Evolutionary conservation across 2,888 invertebrate genomes (phyloP).

Genomic region (Agrotis exclamationis): DNA sequence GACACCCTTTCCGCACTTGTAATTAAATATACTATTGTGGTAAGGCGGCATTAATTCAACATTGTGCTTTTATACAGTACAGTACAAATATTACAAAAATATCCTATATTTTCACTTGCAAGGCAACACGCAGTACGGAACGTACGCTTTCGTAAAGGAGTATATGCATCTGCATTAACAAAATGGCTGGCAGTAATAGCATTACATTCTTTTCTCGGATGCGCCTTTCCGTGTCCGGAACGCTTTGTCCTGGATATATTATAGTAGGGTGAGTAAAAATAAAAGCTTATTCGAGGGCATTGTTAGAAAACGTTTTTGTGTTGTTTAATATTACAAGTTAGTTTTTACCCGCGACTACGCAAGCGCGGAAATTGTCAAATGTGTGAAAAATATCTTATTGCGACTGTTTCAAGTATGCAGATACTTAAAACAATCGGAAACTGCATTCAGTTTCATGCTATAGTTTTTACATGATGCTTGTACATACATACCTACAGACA

Average conservation of each 20-base stretch:
- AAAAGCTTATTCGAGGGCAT: not conserved
- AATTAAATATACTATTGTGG: too few relatives aligned
- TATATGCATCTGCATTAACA: slow-evolving; percentile 77
- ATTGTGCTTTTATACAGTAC: too few relatives aligned
- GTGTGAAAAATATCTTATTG: too few relatives aligned
- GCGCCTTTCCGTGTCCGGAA: slow-evolving; percentile 49
- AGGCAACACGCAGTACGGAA: slow-evolving; percentile 42
- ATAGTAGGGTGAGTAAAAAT: slow-evolving; percentile 1
- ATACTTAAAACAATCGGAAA: too few relatives aligned
- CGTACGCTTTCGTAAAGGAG: slow-evolving; percentile 60
- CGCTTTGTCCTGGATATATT: slow-evolving; percentile 44
- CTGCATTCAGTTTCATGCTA: too few relatives aligned
- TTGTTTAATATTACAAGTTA: not conserved
- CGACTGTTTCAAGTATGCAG: too few relatives aligned
- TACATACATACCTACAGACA: too few relatives aligned
- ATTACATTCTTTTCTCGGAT: slow-evolving; percentile 69
- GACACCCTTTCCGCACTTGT: too few relatives aligned
- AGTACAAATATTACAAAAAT: too few relatives aligned
- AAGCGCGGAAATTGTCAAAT: not conserved
- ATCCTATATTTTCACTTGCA: not conserved
- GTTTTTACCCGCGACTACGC: not conserved
- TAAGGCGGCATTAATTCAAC: too few relatives aligned
- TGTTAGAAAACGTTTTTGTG: too few relatives aligned
- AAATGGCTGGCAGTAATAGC: slow-evolving; percentile 74
- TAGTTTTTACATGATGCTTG: too few relatives aligned